Percentiles rank a stretch among this genome's conserved stretches.
These are phyloP conservation scores for Tonatia bakeri DNA, from an alignment of 2,113 vertebrate species.

Conservation along the genomic window DNA sequence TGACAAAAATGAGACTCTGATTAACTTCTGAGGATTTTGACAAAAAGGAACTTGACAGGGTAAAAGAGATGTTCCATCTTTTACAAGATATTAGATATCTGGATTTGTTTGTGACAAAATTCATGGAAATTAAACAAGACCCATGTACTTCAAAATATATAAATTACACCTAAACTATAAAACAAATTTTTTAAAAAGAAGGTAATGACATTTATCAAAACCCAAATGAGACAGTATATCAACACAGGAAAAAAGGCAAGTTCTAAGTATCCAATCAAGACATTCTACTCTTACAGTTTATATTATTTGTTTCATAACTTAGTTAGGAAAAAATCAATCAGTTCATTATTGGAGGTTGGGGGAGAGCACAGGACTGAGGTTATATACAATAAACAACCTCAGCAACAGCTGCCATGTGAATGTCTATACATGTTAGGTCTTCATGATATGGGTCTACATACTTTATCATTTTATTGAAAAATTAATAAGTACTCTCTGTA, in stretches of 20 bases:
- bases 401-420: background rate
- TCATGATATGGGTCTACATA: background rate
- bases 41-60: background rate
- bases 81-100: background rate
- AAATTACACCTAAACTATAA: background rate
- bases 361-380: background rate
- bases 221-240: background rate
- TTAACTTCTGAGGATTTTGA: background rate
- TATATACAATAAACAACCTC: background rate
- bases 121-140: background rate
- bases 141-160: background rate
- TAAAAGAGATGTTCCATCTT: background rate
- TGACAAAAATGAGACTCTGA: background rate
- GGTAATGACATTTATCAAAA: background rate
- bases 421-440: background rate
- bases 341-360: background rate
- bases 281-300: background rate
- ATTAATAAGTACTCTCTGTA: background rate
- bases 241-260: background rate
- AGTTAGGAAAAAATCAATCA: background rate
- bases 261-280: background rate
- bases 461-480: background rate
- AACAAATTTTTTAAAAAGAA: background rate
- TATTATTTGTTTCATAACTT: background rate
- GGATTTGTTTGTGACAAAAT: background rate